A percentile compares a stretch with the other conserved stretches of the same genome.
These are phyloP conservation scores for Athalia cordata DNA, from an alignment of 2,888 invertebrate genomes.

Conservation along the genomic window DNA sequence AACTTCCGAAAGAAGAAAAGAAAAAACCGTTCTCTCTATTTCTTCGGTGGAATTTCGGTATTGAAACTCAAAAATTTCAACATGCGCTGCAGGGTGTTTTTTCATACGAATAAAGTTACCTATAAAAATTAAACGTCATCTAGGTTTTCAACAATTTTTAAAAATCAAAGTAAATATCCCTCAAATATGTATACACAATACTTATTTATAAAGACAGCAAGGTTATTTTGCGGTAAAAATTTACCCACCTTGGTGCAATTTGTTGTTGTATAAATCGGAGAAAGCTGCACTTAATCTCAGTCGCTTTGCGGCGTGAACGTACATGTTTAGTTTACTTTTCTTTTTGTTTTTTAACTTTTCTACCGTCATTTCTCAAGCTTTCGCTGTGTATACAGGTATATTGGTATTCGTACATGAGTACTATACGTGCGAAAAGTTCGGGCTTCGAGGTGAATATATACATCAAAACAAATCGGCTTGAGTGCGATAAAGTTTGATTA, in stretches of 20 bases:
- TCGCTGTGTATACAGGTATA: no score
- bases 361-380: slow-evolving; percentile 1
- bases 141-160: background rate
- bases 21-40: background rate
- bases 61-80: background rate
- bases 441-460: background rate
- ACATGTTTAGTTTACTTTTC: background rate
- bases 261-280: background rate
- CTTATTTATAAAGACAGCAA: background rate
- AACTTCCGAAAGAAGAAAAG: background rate
- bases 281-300: slow-evolving; percentile 11
- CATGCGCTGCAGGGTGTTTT: no score
- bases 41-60: background rate
- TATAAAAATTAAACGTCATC: background rate
- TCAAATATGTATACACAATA: no score
- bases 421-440: no score
- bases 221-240: slow-evolving; percentile 3
- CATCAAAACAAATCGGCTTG: background rate
- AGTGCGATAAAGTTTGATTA: slow-evolving; percentile 26
- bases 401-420: no score
- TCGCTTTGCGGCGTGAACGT: background rate
- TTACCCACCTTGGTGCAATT: background rate
- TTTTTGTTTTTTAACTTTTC: background rate
- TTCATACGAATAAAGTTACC: background rate
- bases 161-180: slow-evolving; percentile 15